Base-by-base conservation (phyloP, 2,797 vertebrate species). In the Scolopax rusticola region DNA sequence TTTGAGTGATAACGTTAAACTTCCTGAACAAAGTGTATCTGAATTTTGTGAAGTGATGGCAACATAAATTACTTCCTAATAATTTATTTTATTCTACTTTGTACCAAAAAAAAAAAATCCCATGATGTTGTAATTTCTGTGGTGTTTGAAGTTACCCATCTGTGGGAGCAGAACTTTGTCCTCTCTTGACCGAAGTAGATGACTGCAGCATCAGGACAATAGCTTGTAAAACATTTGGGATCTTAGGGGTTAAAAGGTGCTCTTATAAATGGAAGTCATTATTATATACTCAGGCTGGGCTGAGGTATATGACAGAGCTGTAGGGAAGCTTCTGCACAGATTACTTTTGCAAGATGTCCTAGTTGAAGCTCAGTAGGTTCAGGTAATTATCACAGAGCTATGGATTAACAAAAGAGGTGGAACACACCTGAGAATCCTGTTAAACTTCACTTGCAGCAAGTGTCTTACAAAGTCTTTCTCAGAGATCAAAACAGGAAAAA, bases 401-500 rank as follows among this genome's bases (percentile, higher is more conserved):
- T 8, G 45, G 89, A 81, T 87, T 92, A 87, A 97, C 89, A 96
- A 90, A 88, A 51, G 75, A 90, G 40, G 73, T 74, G 51, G 86
- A 87, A 84, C 32, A 11, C 71, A 91, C 57, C 88, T 80, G 79
- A 92, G 70, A 91, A 81, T 70, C 67, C 82, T 43, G 27, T 96
- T 97, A 94, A 89, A 95, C 84, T 96, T 96, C 80, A 90, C 59
- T 95, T 76, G 80, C 79, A 54, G 91, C 85, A 92, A 92, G 86
- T 87, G 64, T 91, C 91, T 91, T 71, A 91, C 60, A 80, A 95
- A 96, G 87, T 81, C 92, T 88, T 95, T 95, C 83, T 88, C 78
- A 70, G 92, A 93, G 89, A 95, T 90, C 96, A 97, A 96, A 95
- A 81, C 89, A 92, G 84, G 71, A 95, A 91, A 93, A 90, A 56